A percentile compares a stretch with the other conserved stretches of the same genome.
Evolutionary conservation across 2,113 vertebrate species (phyloP).

Genomic region (Hippolais icterina): DNA sequence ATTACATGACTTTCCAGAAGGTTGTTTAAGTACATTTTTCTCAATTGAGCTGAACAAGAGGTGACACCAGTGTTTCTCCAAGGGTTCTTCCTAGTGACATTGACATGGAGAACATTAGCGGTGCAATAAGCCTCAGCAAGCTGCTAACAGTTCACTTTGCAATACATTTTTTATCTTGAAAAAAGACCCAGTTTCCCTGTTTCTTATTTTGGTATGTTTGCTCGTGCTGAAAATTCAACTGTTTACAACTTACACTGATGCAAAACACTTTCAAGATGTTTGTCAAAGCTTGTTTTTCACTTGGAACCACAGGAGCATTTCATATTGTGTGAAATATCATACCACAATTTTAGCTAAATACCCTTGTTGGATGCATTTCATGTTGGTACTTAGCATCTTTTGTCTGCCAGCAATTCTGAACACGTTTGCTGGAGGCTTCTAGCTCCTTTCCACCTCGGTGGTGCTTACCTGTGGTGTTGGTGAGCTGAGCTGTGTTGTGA

Average conservation of each 20-base stretch:
- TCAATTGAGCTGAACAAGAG: background rate
- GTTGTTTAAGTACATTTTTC: background rate
- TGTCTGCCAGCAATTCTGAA: background rate
- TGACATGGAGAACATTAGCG: background rate
- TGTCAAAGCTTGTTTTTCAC: slow-evolving; percentile 50
- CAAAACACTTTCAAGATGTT: slow-evolving; percentile 39
- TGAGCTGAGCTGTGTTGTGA: fast-evolving
- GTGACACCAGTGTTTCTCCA: background rate
- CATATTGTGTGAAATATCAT: background rate
- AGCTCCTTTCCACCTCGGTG: background rate
- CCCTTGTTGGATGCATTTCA: background rate
- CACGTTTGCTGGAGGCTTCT: fast-evolving
- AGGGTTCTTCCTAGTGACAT: background rate
- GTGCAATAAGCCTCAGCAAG: background rate
- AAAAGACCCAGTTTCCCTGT: background rate
- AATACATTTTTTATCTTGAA: background rate
- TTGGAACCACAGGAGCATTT: background rate
- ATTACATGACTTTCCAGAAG: background rate
- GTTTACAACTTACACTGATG: background rate
- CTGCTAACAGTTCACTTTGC: background rate
- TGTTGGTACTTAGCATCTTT: background rate
- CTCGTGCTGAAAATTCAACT: background rate
- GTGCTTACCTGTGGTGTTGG: fast-evolving
- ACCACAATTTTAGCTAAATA: background rate
- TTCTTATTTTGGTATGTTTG: background rate